Evolutionary conservation across 2,113 vertebrate species (phyloP).

Genomic region (Raja brachyura): DNA sequence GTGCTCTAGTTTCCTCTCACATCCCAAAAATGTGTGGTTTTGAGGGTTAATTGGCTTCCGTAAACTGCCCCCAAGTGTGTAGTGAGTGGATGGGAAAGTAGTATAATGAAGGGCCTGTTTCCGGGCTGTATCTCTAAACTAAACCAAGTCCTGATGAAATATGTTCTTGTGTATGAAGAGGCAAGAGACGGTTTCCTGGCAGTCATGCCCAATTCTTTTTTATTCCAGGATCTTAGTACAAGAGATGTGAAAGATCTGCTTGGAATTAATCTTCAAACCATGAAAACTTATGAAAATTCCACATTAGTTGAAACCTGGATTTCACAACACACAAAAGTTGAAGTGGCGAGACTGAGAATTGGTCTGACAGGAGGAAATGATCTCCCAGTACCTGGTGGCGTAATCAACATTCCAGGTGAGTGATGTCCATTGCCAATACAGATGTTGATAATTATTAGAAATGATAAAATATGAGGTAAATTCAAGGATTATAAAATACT

Average conservation of each 20-base stretch:
- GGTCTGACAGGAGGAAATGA: neutral
- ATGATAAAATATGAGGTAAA: neutral
- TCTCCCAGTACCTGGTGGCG: neutral
- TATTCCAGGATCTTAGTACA: neutral
- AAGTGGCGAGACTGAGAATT: neutral
- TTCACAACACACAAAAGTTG: neutral
- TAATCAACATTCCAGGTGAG: neutral
- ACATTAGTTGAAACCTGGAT: neutral
- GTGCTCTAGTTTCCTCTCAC: no score
- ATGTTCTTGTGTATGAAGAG: no score
- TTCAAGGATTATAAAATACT: neutral
- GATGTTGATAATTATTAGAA: neutral
- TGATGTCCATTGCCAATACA: neutral
- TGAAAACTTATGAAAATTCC: conserved; percentile 22
- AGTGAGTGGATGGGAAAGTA: no score
- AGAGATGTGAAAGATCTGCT: neutral
- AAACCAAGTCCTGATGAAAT: no score
- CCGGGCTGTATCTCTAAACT: no score
- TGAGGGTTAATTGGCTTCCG: no score
- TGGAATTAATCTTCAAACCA: neutral
- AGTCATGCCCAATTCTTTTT: neutral
- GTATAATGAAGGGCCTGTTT: no score
- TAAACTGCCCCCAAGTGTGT: no score
- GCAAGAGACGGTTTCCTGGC: no score
- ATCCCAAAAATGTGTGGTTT: no score